A percentile compares a stretch with the other conserved stretches of the same genome.
phyloP scores from a whole-genome alignment of 2,888 invertebrate genomes.

The Maniola hyperantus region DNA sequence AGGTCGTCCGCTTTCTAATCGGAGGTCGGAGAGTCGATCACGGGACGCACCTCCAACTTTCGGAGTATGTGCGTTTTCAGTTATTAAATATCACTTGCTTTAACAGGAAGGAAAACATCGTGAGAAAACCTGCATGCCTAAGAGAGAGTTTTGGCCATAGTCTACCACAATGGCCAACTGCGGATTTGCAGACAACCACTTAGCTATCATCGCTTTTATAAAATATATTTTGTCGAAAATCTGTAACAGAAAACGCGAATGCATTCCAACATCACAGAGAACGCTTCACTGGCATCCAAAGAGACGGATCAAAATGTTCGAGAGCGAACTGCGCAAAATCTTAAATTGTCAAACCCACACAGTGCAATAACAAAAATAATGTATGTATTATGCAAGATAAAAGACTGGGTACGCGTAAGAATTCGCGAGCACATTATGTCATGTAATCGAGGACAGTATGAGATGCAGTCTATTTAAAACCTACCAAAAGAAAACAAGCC shows the following conservation, averaged over 20 bases:
- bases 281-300: neutral
- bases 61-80: no score
- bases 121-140: no score
- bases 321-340: constrained; percentile 13
- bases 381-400: neutral
- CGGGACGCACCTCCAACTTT: no score
- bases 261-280: neutral
- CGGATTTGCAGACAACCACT: no score
- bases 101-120: no score
- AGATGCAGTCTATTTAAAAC: neutral
- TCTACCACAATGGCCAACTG: no score
- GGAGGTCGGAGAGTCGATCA: no score
- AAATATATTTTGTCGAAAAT: neutral
- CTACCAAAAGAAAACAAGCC: no score
- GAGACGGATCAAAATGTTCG: neutral
- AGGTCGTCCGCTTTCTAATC: no score
- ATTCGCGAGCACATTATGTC: neutral
- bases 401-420: neutral
- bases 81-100: no score
- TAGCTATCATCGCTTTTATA: neutral
- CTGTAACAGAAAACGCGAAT: neutral
- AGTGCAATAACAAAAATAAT: constrained; percentile 2
- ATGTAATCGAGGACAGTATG: neutral
- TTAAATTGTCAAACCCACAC: constrained; percentile 15
- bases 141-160: no score